phyloP scores from a whole-genome alignment of 2,113 vertebrate genomes.

The Tupaia chinensis region DNA sequence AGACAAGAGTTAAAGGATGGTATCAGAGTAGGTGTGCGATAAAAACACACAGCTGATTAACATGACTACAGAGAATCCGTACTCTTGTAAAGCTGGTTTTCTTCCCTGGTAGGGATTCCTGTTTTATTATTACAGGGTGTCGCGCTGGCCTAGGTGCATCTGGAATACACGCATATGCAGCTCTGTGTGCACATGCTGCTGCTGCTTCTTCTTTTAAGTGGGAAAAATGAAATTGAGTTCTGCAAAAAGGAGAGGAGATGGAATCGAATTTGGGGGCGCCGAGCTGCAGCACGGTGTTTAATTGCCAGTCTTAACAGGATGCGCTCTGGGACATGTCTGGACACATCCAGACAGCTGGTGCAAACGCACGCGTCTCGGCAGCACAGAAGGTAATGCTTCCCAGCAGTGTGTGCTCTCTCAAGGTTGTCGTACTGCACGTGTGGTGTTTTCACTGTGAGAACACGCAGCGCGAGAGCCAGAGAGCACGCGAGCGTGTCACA shows the following conservation, averaged over 20 bases:
- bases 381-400: slow-evolving; percentile 69
- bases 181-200: not conserved
- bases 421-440: not conserved
- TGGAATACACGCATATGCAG: not conserved
- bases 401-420: slow-evolving; percentile 33
- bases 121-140: not conserved
- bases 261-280: slow-evolving; percentile 63
- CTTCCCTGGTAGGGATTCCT: not conserved
- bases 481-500: not conserved
- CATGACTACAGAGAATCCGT: not conserved
- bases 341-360: slow-evolving; percentile 30
- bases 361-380: slow-evolving; percentile 30
- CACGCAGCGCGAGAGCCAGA: not conserved
- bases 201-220: not conserved
- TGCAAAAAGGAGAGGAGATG: slow-evolving; percentile 1
- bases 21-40: slow-evolving; percentile 41
- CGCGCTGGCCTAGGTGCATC: not conserved
- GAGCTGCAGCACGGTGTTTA: slow-evolving; percentile 55
- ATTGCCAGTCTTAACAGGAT: slow-evolving; percentile 52
- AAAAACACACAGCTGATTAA: slow-evolving; percentile 44
- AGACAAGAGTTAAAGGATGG: slow-evolving; percentile 52
- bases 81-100: slow-evolving; percentile 63
- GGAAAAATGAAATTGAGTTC: slow-evolving; percentile 14
- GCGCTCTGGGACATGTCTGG: slow-evolving; percentile 46
- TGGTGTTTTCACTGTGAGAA: not conserved